Conservation (phyloP, 2,113 vertebrate species). For the Butorides virescens region DNA sequence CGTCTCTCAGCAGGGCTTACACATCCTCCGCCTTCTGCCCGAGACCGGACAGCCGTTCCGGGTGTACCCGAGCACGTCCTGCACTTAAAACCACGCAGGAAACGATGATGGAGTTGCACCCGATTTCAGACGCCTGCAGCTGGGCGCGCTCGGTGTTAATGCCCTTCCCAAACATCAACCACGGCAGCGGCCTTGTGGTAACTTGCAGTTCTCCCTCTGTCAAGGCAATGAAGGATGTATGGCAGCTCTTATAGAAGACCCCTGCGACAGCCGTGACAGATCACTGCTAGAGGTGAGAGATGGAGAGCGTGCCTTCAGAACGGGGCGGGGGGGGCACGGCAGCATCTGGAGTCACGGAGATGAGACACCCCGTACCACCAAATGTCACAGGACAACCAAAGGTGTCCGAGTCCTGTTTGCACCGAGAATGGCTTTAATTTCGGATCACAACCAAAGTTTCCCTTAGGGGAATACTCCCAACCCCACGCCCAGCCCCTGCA, state of each 20-base stretch:
- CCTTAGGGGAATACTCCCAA: not conserved
- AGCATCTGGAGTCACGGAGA: not conserved
- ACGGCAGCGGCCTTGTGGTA: not conserved
- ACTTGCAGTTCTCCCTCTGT: not conserved
- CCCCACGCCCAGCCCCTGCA: not conserved
- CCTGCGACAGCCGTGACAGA: fast-evolving
- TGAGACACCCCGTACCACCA: not conserved
- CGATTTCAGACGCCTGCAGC: not conserved
- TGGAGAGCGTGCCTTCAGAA: no score
- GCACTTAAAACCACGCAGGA: not conserved
- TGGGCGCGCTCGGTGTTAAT: not conserved
- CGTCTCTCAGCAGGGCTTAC: not conserved
- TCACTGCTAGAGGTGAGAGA: not conserved
- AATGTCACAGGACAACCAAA: no score
- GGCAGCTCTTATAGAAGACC: not conserved
- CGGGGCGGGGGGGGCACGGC: not conserved
- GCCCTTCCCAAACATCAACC: not conserved
- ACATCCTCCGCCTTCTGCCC: not conserved
- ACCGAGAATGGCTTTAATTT: fast-evolving
- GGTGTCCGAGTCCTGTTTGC: no score
- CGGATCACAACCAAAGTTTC: not conserved
- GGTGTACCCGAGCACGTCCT: not conserved
- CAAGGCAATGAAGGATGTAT: not conserved
- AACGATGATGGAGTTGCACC: not conserved
- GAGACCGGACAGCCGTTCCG: not conserved